Conservation (phyloP, 53 echinoderm and acorn worm genomes). For the Stichopus horrens region DNA sequence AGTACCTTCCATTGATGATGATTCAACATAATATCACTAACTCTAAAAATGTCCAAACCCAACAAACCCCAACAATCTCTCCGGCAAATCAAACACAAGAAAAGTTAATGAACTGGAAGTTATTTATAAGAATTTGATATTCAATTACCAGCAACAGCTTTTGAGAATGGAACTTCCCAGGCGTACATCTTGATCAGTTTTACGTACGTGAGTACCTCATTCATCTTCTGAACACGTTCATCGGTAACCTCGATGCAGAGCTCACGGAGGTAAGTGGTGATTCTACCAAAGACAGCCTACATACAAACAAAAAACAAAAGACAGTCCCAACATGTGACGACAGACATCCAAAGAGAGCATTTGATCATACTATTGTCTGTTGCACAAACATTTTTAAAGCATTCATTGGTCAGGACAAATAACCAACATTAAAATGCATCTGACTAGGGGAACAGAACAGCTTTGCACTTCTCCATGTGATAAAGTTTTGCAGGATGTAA, state of each 20-base stretch:
- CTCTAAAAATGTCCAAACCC: too few relatives aligned
- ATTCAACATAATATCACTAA: too few relatives aligned
- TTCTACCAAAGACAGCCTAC: constrained; percentile 57
- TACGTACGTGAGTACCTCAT: constrained; percentile 66
- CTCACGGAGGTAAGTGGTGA: constrained; percentile 51
- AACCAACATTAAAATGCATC: too few relatives aligned
- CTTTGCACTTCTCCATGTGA: too few relatives aligned
- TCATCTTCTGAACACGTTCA: constrained; percentile 73
- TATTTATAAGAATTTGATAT: constrained; percentile 45
- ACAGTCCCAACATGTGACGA: too few relatives aligned
- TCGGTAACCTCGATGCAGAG: constrained; percentile 62
- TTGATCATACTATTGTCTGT: too few relatives aligned
- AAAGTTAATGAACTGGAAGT: not conserved
- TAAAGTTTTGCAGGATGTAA: too few relatives aligned
- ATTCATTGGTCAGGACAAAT: too few relatives aligned
- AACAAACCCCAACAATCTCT: not conserved
- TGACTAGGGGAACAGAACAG: too few relatives aligned
- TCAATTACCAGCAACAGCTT: constrained; percentile 62
- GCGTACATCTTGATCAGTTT: constrained; percentile 87
- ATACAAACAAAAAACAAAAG: not conserved
- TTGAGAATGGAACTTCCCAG: constrained; percentile 76
- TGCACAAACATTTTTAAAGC: too few relatives aligned
- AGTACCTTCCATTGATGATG: too few relatives aligned
- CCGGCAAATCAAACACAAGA: not conserved
- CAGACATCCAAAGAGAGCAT: too few relatives aligned